These are phyloP conservation scores for Amphiprion clarkii DNA, from an alignment of 2,797 vertebrate genomes.

Conservation along the genomic window DNA sequence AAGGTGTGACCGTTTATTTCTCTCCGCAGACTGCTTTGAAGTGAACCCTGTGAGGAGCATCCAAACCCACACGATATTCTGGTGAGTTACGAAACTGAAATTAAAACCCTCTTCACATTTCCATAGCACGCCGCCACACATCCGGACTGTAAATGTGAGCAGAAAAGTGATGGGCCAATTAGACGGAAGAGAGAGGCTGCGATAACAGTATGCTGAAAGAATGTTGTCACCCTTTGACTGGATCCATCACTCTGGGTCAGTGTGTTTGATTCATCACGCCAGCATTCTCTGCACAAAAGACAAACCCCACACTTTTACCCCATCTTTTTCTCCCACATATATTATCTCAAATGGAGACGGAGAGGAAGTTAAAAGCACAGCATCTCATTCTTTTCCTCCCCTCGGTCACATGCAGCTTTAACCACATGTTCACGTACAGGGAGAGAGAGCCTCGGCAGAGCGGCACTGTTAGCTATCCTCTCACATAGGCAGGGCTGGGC, in stretches of 20 bases:
- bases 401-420: conserved; percentile 62
- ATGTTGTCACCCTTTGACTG: conserved; percentile 22
- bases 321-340: conserved; percentile 22
- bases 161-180: conserved; percentile 21
- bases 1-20: conserved; percentile 76
- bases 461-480: conserved; percentile 72
- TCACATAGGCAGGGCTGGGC: conserved; percentile 75
- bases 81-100: conserved; percentile 78
- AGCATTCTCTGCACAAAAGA: conserved; percentile 24
- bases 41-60: conserved; percentile 67
- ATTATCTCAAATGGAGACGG: conserved; percentile 29
- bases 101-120: conserved; percentile 68
- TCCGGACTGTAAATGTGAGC: conserved; percentile 24
- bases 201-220: conserved; percentile 6
- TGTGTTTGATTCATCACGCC: conserved; percentile 35
- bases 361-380: conserved; percentile 15
- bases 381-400: conserved; percentile 23
- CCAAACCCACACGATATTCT: conserved; percentile 58
- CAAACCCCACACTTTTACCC: conserved; percentile 20
- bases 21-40: conserved; percentile 79
- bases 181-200: conserved; percentile 19
- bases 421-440: conserved; percentile 53
- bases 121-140: conserved; percentile 55
- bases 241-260: conserved; percentile 45
- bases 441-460: conserved; percentile 37